Evolutionary conservation across 2,888 invertebrate species (phyloP), one percentile per base, ranked within the genome.

Genomic region (Lithosia quadra): DNA sequence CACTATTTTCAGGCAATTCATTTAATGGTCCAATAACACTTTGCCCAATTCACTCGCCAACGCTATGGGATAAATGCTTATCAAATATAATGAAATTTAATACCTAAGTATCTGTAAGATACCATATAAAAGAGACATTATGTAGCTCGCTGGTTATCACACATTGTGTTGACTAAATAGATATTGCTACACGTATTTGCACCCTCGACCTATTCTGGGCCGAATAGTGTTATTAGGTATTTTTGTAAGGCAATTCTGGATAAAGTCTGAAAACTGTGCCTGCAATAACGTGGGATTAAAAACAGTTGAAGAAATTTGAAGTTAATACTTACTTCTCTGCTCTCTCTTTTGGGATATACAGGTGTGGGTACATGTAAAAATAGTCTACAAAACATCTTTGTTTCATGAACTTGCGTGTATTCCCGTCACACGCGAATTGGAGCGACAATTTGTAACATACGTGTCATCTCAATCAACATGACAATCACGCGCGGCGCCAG

Each of bases 361-460:
- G 2, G 10, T 18, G 0, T 3, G 18, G 7, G 18, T 49, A 49
- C 18, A 28, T 49, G n/a, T 49, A 49, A 49, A n/a, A 49, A 49
- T 4, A 49, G 5, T 43, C n/a, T 28, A 60, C 70, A 76, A 73
- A 74, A 62, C 74, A 73, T 76, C 71, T 72, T 63, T 65, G 68
- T 72, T 64, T 55, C 56, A 59, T 74, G 66, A 74, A 67, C 56
- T 75, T 73, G 28, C 69, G 69, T 56, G 62, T 87, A 92, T 92
- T 91, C 91, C 77, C 75, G 82, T 90, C 92, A 92, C 92, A 92
- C 81, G 83, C 86, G 88, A 93, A 91, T 87, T 91, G 89, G 92
- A 92, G 90, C 90, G 88, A 90, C 90, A 91, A 92, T 93, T 93
- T 92, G 90, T 91, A 88, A 87, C 90, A 89, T 89, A 89, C 89